Percentiles rank a stretch among this genome's conserved stretches.
These are phyloP conservation scores for Melieria crassipennis DNA, from an alignment of 2,888 invertebrate genomes.

Conservation along the genomic window DNA sequence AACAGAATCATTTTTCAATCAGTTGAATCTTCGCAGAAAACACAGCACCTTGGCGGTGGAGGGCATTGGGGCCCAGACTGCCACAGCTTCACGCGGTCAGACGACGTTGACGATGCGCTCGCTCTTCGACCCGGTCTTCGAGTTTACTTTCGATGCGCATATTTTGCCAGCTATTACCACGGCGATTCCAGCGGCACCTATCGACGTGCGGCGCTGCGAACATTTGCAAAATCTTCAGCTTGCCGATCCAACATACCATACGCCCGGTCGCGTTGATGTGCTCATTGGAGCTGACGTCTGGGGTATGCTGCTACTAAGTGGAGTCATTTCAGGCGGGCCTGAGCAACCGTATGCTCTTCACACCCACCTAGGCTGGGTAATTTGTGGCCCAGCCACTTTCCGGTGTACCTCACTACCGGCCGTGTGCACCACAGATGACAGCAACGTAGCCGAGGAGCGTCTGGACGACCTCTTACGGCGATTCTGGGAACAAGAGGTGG, in stretches of 20 bases:
- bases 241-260: conserved; percentile 41
- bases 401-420: neutral
- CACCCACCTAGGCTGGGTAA: conserved; percentile 33
- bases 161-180: too few relatives aligned
- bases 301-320: conserved; percentile 17
- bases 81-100: conserved; percentile 23
- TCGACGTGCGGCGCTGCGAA: conserved; percentile 1
- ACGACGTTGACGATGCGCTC: conserved; percentile 11
- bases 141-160: conserved; percentile 1
- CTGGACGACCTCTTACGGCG: conserved; percentile 33
- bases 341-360: conserved; percentile 30
- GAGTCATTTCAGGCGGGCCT: conserved; percentile 17
- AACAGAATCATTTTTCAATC: conserved; percentile 30
- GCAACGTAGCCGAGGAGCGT: neutral
- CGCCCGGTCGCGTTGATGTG: conserved; percentile 36
- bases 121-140: conserved; percentile 1
- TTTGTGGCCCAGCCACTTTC: conserved; percentile 31
- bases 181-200: neutral
- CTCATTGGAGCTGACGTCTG: conserved; percentile 35
- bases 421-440: neutral
- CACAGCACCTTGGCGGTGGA: conserved; percentile 3
- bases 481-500: conserved; percentile 35
- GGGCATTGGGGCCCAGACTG: conserved; percentile 17
- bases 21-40: conserved; percentile 27
- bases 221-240: conserved; percentile 33